Evolutionary conservation across 2,113 vertebrate species (phyloP).

Genomic region (Ptychochromis oligacanthus): DNA sequence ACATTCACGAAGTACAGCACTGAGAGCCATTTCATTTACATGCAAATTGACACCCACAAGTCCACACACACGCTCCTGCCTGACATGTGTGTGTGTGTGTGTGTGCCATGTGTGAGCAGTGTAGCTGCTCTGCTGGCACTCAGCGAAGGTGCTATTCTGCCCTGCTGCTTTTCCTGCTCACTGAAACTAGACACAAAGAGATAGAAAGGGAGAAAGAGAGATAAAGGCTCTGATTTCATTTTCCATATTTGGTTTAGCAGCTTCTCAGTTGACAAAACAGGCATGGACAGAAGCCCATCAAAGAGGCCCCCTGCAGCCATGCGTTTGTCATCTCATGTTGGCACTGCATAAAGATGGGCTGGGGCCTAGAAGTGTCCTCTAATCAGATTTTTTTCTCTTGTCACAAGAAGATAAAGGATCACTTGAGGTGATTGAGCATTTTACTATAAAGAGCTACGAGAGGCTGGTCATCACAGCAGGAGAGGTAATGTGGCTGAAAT

Average conservation of each 20-base stretch:
- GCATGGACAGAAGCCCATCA: conserved; percentile 31
- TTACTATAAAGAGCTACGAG: conserved; percentile 43
- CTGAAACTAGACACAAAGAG: conserved; percentile 46
- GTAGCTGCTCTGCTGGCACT: conserved; percentile 34
- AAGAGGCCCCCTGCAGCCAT: conserved; percentile 32
- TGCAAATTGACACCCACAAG: conserved; percentile 73
- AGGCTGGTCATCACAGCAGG: conserved; percentile 12
- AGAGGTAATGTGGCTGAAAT: not conserved
- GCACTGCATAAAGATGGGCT: conserved; percentile 24
- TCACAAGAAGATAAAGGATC: conserved; percentile 47
- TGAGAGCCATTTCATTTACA: conserved; percentile 68
- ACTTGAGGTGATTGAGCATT: conserved; percentile 48
- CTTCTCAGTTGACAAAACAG: conserved; percentile 38
- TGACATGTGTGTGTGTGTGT: not conserved
- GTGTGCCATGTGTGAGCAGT: conserved; percentile 2
- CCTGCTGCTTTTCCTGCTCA: conserved; percentile 39
- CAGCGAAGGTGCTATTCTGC: conserved; percentile 32
- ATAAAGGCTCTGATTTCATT: conserved; percentile 37
- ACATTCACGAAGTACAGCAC: conserved; percentile 30
- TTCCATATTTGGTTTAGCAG: conserved; percentile 11
- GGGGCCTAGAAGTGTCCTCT: conserved; percentile 43
- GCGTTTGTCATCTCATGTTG: conserved; percentile 35
- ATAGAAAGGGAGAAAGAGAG: conserved; percentile 13
- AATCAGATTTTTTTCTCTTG: conserved; percentile 53
- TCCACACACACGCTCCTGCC: conserved; percentile 12